Evolutionary conservation across 2,797 vertebrate species (phyloP).

Genomic region (Cetoscarus ocellatus): DNA sequence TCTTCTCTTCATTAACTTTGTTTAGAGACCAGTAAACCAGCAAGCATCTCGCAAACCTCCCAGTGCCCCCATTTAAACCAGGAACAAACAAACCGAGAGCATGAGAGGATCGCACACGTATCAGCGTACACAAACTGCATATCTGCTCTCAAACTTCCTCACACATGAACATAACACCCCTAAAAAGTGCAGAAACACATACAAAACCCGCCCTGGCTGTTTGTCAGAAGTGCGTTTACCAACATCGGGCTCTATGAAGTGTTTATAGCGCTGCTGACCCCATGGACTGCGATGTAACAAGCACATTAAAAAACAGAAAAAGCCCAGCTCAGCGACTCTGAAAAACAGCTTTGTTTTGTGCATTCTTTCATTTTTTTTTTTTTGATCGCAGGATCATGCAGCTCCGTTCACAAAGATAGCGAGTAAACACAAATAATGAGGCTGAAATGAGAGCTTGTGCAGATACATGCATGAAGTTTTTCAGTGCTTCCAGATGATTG

Average conservation of each 20-base stretch:
- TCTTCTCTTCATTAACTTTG: conserved; percentile 64
- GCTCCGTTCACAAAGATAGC: conserved; percentile 1
- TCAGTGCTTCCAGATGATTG: conserved; percentile 53
- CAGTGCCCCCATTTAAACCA: conserved; percentile 68
- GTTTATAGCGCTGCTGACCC: conserved; percentile 59
- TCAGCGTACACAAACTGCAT: neutral
- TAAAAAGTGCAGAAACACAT: neutral
- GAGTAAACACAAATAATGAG: conserved; percentile 50
- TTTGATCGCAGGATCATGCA: conserved; percentile 20
- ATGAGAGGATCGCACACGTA: conserved; percentile 21
- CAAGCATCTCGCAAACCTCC: conserved; percentile 67
- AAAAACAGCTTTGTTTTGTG: conserved; percentile 18
- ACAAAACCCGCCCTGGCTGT: conserved; percentile 36
- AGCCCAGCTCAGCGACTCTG: conserved; percentile 16
- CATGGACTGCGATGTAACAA: conserved; percentile 11
- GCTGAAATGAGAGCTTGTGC: neutral
- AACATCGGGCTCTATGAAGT: conserved; percentile 37
- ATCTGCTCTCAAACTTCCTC: neutral
- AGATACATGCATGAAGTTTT: neutral
- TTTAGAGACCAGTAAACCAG: conserved; percentile 70
- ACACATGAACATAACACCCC: conserved; percentile 8
- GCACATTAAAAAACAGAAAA: conserved; percentile 39
- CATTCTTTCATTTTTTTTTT: conserved; percentile 34
- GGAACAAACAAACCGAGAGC: conserved; percentile 67
- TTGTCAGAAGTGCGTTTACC: conserved; percentile 47